These are phyloP conservation scores for Ovis canadensis DNA, from an alignment of 2,113 vertebrate species.

Conservation along the genomic window DNA sequence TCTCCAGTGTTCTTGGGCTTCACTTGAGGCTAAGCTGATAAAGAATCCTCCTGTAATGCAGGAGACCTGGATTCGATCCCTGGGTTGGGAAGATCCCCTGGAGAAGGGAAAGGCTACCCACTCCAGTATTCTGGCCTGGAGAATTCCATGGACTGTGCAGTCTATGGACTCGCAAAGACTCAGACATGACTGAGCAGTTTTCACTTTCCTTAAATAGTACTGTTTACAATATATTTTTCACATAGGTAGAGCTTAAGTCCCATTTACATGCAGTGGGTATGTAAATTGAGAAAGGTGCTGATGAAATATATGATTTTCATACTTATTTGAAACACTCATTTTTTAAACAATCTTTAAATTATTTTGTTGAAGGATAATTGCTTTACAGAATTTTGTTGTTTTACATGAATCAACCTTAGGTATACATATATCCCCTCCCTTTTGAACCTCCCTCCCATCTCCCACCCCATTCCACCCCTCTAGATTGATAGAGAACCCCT, in stretches of 20 bases:
- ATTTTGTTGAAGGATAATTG: neutral
- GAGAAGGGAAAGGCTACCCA: neutral
- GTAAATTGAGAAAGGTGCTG: neutral
- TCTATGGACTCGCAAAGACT: neutral
- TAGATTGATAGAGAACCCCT: neutral
- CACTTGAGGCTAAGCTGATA: neutral
- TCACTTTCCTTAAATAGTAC: neutral
- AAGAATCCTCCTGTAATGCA: neutral
- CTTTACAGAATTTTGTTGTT: neutral
- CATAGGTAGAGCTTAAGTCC: neutral
- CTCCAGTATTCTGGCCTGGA: neutral
- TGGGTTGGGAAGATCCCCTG: neutral
- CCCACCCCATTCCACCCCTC: neutral
- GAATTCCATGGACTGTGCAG: neutral
- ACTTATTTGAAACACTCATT: neutral
- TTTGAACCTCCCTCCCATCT: neutral
- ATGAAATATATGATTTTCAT: neutral
- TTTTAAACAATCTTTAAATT: neutral
- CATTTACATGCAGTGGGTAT: neutral
- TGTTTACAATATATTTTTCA: neutral
- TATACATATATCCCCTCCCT: neutral
- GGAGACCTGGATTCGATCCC: neutral
- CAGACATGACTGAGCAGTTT: neutral
- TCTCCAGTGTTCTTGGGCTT: neutral
- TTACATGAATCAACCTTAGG: neutral